Percentiles rank a stretch among this genome's conserved stretches.
Evolutionary conservation across 2,113 vertebrate species (phyloP).

Genomic region (Dipodomys merriami): DNA sequence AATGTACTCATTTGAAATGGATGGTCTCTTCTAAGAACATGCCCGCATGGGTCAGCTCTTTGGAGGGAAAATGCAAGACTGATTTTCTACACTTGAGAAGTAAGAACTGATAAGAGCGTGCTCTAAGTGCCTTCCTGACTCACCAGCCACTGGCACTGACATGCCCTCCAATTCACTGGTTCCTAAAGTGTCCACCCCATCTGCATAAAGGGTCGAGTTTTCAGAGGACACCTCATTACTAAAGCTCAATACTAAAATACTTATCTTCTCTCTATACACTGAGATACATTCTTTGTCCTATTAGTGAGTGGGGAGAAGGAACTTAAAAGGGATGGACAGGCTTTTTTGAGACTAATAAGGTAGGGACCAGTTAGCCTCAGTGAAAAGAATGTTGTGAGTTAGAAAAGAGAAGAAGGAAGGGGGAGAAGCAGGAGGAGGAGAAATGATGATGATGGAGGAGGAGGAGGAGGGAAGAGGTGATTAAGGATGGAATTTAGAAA

Average conservation of each 20-base stretch:
- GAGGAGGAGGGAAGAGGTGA: not conserved
- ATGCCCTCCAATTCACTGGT: not conserved
- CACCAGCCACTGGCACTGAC: not conserved
- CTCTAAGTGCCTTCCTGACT: not conserved
- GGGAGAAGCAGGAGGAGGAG: too few relatives aligned
- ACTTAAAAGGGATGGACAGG: not conserved
- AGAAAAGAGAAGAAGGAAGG: too few relatives aligned
- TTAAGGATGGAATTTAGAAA: not conserved
- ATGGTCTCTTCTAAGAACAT: conserved; percentile 64
- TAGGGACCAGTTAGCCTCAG: not conserved
- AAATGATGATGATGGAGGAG: too few relatives aligned
- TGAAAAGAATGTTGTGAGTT: too few relatives aligned
- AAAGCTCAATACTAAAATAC: not conserved
- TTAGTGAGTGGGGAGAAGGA: not conserved
- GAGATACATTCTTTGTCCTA: not conserved
- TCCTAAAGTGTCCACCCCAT: not conserved
- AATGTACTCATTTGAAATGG: conserved; percentile 77
- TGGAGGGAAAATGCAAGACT: conserved; percentile 57
- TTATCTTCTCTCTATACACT: not conserved
- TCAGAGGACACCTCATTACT: not conserved
- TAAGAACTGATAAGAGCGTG: not conserved
- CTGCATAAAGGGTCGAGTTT: not conserved
- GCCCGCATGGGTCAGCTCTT: conserved; percentile 63
- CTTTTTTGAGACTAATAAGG: not conserved
- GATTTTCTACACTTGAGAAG: conserved; percentile 21